Conservation (phyloP, 1,140 invertebrate genomes). For the Drosophila grimshawi region DNA sequence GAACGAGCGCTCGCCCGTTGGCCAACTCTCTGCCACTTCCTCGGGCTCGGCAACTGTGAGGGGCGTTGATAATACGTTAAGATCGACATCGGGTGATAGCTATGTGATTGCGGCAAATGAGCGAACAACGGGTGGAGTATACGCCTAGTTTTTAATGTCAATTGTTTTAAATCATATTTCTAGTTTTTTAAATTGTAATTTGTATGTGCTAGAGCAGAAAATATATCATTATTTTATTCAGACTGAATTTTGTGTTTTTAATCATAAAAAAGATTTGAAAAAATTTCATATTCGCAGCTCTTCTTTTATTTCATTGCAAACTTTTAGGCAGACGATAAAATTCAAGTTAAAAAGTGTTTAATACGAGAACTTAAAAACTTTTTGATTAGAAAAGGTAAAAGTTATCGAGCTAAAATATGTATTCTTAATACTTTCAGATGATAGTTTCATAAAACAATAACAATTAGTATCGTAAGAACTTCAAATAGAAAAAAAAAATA, state of each 20-base stretch:
- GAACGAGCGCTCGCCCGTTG: conserved; percentile 48
- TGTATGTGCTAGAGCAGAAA: background rate
- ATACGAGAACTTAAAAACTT: background rate
- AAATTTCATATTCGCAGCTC: no score
- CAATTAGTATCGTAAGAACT: background rate
- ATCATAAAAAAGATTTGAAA: background rate
- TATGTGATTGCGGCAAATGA: conserved; percentile 24
- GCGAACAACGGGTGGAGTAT: conserved; percentile 7
- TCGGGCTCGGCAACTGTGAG: background rate
- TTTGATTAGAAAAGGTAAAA: no score
- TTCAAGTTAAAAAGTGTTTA: background rate
- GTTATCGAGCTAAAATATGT: background rate
- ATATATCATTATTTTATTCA: background rate
- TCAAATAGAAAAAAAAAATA: no score
- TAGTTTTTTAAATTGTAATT: conserved; percentile 50
- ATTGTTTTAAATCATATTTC: conserved; percentile 45
- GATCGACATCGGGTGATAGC: conserved; percentile 20
- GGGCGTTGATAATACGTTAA: background rate
- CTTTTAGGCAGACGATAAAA: conserved; percentile 6
- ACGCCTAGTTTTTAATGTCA: conserved; percentile 16
- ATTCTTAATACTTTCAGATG: no score
- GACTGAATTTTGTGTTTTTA: background rate
- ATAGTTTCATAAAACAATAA: background rate
- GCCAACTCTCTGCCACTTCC: background rate
- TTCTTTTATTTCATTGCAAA: conserved; percentile 1